Conservation (phyloP, 1,140 invertebrate genomes). For the Drosophila paulistorum region DNA sequence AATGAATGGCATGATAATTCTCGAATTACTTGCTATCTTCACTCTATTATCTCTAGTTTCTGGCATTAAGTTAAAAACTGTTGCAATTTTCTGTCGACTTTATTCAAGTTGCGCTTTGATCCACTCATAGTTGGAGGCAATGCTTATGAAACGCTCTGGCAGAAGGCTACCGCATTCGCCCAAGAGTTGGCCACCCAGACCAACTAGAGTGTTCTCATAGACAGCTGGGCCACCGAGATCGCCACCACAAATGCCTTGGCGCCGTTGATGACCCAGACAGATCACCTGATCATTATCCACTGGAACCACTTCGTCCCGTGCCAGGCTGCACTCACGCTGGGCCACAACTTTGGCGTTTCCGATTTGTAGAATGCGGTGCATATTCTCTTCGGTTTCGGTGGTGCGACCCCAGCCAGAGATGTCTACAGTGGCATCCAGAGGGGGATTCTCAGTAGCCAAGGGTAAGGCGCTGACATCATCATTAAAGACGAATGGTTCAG, state of each 20-base stretch:
- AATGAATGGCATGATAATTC: too few species aligned
- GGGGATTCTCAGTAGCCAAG: constrained; percentile 42
- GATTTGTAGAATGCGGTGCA: constrained; percentile 63
- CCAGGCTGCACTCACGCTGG: constrained; percentile 32
- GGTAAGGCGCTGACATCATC: constrained; percentile 49
- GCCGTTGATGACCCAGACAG: constrained; percentile 59
- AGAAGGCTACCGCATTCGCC: constrained; percentile 65
- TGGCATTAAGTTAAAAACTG: background rate
- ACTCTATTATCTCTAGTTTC: background rate
- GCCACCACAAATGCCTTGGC: constrained; percentile 66
- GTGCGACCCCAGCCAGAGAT: constrained; percentile 75
- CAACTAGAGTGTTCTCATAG: constrained; percentile 52
- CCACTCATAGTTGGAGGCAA: constrained; percentile 63
- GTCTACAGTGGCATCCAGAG: constrained; percentile 44
- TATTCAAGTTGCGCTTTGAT: constrained; percentile 62
- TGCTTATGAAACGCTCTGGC: constrained; percentile 71
- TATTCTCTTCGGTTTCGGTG: constrained; percentile 42
- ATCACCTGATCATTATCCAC: constrained; percentile 54
- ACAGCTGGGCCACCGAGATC: constrained; percentile 73
- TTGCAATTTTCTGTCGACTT: constrained; percentile 6
- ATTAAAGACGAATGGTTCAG: constrained; percentile 46
- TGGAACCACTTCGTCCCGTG: background rate
- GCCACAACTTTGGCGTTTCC: constrained; percentile 43
- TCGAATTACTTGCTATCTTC: too few species aligned
- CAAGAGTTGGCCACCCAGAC: constrained; percentile 55